Base-by-base conservation (phyloP, 2,888 invertebrate genomes). In the Lottia gigantea region DNA sequence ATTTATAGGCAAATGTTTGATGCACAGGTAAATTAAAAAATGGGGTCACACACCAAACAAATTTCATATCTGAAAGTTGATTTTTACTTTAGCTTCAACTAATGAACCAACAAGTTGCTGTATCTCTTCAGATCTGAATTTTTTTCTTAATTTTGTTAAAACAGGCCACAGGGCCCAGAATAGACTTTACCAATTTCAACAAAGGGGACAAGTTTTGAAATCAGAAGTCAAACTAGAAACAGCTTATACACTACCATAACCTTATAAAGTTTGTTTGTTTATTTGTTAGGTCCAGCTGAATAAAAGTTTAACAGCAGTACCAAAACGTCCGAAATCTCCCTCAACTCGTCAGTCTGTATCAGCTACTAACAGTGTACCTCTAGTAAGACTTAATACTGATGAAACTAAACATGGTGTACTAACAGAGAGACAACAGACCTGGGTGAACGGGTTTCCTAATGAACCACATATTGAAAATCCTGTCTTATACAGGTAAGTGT, bases 1-100 rank as follows among this genome's bases (percentile, higher is more conserved):
- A 85, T 89, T 19, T 88, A 89, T 73, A 76, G 87, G 26, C 88
- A 89, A 78, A 84, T 87, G 79, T 89, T 89, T 82, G 89, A 89
- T 75, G 88, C 88, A 40, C 87, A 88, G 85, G 88, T 88, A 80
- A 65, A 49, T 31, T 6, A 31, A 31, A 31, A 31, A 4, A 31
- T n/a, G n/a, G n/a, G n/a, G 31, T 31, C 31, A 31, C 31, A 6
- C 31, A 31, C 31, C 31, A 31, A 6, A 2, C 31, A 31, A 31
- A n/a, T n/a, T n/a, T n/a, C n/a, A n/a, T n/a, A n/a, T n/a, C n/a
- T n/a, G n/a, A n/a, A n/a, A n/a, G n/a, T n/a, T n/a, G n/a, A n/a
- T n/a, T n/a, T n/a, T n/a, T n/a, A n/a, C n/a, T n/a, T n/a, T n/a
- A n/a, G n/a, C n/a, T n/a, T n/a, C n/a, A n/a, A n/a, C n/a, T n/a